Percentiles rank a stretch among this genome's conserved stretches.
Conservation (phyloP, 2,888 invertebrate genomes). For the Ichneumoninae sp. region DNA sequence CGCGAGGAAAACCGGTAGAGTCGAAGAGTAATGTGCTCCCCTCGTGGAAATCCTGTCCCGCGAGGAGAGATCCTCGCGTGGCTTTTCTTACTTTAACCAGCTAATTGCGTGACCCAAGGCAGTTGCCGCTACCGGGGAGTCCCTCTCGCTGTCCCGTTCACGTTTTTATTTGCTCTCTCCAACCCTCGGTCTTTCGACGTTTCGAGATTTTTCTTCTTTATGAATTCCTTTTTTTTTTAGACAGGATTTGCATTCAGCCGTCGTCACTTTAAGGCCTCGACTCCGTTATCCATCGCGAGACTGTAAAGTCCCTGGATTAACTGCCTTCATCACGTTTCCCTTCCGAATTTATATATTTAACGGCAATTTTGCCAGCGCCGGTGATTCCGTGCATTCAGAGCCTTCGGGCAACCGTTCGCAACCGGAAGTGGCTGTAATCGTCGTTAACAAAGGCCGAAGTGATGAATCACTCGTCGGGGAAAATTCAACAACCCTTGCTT, state of each 20-base stretch:
- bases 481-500: slow-evolving; percentile 60
- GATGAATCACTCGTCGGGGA: slow-evolving; percentile 62
- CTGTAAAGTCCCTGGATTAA: not conserved
- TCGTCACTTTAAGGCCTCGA: not conserved
- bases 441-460: slow-evolving; percentile 55
- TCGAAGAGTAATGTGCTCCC: slow-evolving; percentile 42
- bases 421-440: slow-evolving; percentile 23
- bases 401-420: not conserved
- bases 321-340: not conserved
- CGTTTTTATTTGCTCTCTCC: slow-evolving; percentile 23
- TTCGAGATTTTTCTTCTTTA: not conserved
- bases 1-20: slow-evolving; percentile 56
- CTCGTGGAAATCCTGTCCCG: slow-evolving; percentile 53
- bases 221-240: not conserved
- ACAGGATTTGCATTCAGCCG: not conserved
- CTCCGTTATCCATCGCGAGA: not conserved
- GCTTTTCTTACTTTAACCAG: slow-evolving; percentile 64
- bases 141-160: slow-evolving; percentile 29
- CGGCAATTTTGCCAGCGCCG: not conserved
- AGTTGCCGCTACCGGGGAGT: slow-evolving; percentile 41
- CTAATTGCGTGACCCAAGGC: slow-evolving; percentile 64
- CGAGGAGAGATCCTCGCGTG: slow-evolving; percentile 43
- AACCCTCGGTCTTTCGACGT: slow-evolving; percentile 16
- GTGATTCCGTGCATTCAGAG: slow-evolving; percentile 47
- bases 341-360: slow-evolving; percentile 23